Evolutionary conservation across 2,888 invertebrate species (phyloP), one percentile per base, ranked within the genome.

Genomic region (Acleris cristana): DNA sequence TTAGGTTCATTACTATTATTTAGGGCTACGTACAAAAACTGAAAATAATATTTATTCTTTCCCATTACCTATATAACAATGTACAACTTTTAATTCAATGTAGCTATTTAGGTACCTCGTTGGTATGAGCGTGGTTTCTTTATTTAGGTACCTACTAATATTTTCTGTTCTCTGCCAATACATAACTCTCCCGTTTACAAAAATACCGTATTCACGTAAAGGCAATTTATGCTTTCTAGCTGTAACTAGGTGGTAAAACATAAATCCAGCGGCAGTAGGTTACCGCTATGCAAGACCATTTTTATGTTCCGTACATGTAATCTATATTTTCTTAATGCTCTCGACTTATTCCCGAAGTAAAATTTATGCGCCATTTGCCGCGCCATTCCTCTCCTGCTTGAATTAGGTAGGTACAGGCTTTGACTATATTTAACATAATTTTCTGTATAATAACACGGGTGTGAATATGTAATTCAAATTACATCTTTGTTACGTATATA

Each of bases 351-450:
- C 83, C 81, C 80, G 82, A 84, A 84, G 84, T 75, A 80, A 82
- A 87, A 89, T 90, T 88, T 89, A 88, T 89, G 87, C 79, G 82
- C 85, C 87, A 87, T 88, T 89, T 87, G 85, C 85, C 78, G 79
- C 79, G 74, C 80, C 82, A 80, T 83, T 77, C 78, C 79, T 83
- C 80, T 83, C 80, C 79, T 79, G 79, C 74, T 80, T 79, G 83
- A 83, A 84, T 83, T 82, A 82, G 79, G 80, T 82, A 82, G 79
- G 80, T 80, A 78, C 77, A 74, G 80, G 80, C 78, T 83, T 84
- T 76, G 75, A 79, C 80, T 75, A 76, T 76, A 80, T 82, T 82
- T 80, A 79, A 79, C 74, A 80, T 78, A 77, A 77, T 79, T 82
- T 78, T 79, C 73, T 76, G 72, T 76, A 74, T 77, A 73, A 63